These are phyloP conservation scores for Rhyacophila evoluta DNA, from an alignment of 2,888 invertebrate species.

Conservation along the genomic window DNA sequence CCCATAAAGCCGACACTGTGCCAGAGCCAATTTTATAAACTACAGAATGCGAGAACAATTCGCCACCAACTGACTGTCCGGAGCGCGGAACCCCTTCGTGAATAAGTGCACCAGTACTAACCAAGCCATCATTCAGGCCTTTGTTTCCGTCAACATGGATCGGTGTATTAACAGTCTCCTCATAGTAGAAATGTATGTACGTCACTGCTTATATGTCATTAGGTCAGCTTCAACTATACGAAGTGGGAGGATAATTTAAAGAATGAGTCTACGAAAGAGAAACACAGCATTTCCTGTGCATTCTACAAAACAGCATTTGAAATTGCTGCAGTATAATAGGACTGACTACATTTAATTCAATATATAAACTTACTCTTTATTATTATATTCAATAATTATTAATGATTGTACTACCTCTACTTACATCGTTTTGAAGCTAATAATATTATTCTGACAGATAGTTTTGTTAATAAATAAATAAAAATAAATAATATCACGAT, in stretches of 20 bases:
- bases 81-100: neutral
- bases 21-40: slow-evolving; percentile 50
- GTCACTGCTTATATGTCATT: neutral
- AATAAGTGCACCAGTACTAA: neutral
- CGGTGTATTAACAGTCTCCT: slow-evolving; percentile 8
- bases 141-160: slow-evolving; percentile 38
- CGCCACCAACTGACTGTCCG: slow-evolving; percentile 1
- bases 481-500: no score
- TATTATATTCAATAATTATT: no score
- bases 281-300: neutral
- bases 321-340: no score
- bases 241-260: neutral
- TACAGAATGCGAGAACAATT: slow-evolving; percentile 38
- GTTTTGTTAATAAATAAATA: no score
- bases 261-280: neutral
- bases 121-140: slow-evolving; percentile 12
- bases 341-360: no score
- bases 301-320: neutral
- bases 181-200: neutral
- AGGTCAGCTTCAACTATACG: neutral
- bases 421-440: no score
- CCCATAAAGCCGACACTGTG: slow-evolving; percentile 45
- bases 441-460: no score
- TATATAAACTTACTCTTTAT: no score
- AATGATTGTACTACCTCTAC: no score